These are phyloP conservation scores for Scytalopus superciliaris DNA, from an alignment of 2,113 vertebrate species.

Conservation along the genomic window DNA sequence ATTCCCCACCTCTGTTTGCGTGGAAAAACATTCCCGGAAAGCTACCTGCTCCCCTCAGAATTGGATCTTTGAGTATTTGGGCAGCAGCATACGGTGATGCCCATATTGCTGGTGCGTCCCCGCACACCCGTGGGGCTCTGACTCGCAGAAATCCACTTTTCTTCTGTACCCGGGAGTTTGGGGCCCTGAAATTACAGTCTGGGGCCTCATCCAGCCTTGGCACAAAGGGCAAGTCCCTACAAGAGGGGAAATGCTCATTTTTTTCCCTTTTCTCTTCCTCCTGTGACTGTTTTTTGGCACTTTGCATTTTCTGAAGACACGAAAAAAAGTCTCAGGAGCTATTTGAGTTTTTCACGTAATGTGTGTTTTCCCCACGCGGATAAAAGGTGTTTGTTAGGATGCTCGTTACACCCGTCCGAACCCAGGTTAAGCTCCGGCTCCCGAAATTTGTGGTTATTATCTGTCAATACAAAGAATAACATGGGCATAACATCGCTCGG, in stretches of 20 bases:
- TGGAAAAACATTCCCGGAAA: neutral
- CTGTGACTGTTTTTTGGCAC: accelerated
- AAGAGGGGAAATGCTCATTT: accelerated
- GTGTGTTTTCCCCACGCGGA: neutral
- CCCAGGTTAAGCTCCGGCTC: accelerated
- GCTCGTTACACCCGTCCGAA: accelerated
- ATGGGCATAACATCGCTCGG: accelerated
- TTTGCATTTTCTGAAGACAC: neutral
- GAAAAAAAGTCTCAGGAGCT: no score
- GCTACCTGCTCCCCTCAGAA: neutral
- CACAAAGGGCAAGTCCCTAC: neutral
- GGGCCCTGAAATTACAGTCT: neutral
- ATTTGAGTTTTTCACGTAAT: neutral
- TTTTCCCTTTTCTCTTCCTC: neutral
- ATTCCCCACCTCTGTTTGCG: accelerated
- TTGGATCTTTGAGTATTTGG: accelerated
- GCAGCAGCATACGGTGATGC: neutral
- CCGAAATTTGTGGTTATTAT: neutral
- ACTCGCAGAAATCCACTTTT: neutral
- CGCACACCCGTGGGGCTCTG: neutral
- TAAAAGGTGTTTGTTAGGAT: neutral
- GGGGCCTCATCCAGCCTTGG: neutral
- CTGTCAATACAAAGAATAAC: neutral
- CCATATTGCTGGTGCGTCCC: accelerated
- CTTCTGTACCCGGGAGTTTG: neutral